Evolutionary conservation across 2,888 invertebrate genomes (phyloP).

Genomic region (Apamea anceps): DNA sequence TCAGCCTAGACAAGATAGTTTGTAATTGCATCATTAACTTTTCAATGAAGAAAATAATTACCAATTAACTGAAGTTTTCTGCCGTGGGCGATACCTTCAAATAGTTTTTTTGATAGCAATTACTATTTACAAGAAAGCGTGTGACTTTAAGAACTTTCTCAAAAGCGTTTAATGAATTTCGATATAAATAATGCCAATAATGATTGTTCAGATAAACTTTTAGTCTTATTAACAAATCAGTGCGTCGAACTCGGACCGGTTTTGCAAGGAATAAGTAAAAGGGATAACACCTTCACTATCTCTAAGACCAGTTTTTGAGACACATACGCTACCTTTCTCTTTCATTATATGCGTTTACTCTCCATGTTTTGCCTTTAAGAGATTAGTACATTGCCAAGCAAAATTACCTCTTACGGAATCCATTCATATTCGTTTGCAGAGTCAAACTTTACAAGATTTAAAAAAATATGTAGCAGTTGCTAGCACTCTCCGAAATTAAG

Average conservation of each 20-base stretch:
- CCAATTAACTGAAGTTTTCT: neutral
- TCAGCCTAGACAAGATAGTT: neutral
- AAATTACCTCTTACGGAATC: neutral
- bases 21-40: neutral
- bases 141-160: conserved; percentile 7
- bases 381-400: conserved; percentile 18
- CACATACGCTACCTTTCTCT: conserved; percentile 62
- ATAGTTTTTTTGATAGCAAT: neutral
- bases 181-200: neutral
- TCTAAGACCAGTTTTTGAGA: conserved; percentile 57
- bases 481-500: conserved; percentile 22
- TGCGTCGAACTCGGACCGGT: conserved; percentile 55
- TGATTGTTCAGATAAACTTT: neutral
- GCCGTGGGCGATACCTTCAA: neutral
- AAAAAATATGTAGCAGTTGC: neutral
- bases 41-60: neutral
- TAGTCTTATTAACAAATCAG: conserved; percentile 34
- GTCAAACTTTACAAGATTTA: neutral
- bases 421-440: neutral
- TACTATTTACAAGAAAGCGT: neutral
- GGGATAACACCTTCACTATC: conserved; percentile 63
- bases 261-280: conserved; percentile 62
- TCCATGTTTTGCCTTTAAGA: conserved; percentile 29
- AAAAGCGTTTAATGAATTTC: neutral
- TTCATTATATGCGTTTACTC: conserved; percentile 37